These are phyloP conservation scores for Asobara japonica DNA, from an alignment of 1,140 invertebrate genomes.

Conservation along the genomic window DNA sequence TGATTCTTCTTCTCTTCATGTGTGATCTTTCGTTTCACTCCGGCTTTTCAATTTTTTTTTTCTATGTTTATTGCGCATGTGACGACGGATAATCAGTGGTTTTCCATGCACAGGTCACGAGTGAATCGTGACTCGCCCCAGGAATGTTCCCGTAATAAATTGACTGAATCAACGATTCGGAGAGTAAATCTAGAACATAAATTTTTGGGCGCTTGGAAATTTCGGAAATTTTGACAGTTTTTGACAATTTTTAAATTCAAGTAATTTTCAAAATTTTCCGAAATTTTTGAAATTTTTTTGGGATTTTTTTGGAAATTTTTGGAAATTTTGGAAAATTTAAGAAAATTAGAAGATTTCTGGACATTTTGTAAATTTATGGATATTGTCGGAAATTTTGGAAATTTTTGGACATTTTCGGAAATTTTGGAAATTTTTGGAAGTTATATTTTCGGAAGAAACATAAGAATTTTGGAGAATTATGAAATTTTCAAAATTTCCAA, in stretches of 20 bases:
- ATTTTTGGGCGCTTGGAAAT: background rate
- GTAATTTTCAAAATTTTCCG: no score
- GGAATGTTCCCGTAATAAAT: background rate
- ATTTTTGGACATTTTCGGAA: no score
- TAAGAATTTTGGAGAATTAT: no score
- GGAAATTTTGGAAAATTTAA: no score
- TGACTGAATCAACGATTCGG: background rate
- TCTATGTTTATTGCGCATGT: conserved; percentile 8
- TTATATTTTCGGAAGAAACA: no score
- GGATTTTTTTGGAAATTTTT: no score
- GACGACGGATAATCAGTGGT: conserved; percentile 20
- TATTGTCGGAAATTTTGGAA: no score
- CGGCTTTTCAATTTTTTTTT: background rate
- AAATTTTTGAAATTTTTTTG: no score
- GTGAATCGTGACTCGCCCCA: background rate
- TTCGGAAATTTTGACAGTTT: background rate
- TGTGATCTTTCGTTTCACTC: conserved; percentile 3
- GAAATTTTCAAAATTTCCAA: no score
- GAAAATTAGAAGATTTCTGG: no score
- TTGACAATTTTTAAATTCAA: background rate
- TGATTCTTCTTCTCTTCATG: background rate
- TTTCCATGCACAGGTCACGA: conserved; percentile 18
- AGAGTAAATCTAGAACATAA: background rate
- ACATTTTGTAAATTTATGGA: no score
- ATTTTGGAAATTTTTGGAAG: no score